Evolutionary conservation across 2,797 vertebrate genomes (phyloP).

Genomic region (Nyctalus aviator): DNA sequence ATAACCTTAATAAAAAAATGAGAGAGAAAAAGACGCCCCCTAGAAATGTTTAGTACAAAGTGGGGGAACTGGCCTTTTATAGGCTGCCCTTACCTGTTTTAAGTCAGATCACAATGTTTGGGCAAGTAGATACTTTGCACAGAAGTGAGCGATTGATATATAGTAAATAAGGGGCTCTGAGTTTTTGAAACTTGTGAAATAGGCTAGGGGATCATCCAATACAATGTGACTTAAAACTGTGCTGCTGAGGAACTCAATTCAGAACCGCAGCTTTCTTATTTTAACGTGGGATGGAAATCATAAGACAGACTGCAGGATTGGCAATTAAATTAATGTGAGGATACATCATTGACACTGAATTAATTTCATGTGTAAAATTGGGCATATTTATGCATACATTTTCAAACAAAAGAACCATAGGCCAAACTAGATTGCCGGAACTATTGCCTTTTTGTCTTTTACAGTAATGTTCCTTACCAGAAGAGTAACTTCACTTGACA

Average conservation of each 20-base stretch:
- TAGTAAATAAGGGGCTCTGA: neutral
- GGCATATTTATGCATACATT: constrained; percentile 48
- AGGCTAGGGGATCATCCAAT: neutral
- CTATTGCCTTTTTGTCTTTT: neutral
- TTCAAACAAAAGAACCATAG: neutral
- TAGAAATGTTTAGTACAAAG: constrained; percentile 19
- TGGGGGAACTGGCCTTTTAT: constrained; percentile 18
- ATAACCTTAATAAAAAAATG: no score
- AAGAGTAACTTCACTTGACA: no score
- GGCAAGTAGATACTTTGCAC: neutral
- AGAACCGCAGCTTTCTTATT: neutral
- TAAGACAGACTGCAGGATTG: neutral
- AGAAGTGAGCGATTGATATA: neutral
- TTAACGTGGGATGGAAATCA: neutral
- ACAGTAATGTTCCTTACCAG: neutral
- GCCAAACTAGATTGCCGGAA: constrained; percentile 12
- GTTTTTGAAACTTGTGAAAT: constrained; percentile 15
- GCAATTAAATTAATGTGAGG: constrained; percentile 20
- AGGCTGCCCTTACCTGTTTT: neutral
- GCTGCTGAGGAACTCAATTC: neutral
- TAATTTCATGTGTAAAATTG: constrained; percentile 54
- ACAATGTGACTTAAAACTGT: neutral
- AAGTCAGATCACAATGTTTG: constrained; percentile 13
- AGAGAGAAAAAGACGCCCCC: neutral
- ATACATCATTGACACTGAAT: constrained; percentile 16